Evolutionary conservation across 1,140 invertebrate genomes (phyloP).

Genomic region (Wiebesia pumilae): DNA sequence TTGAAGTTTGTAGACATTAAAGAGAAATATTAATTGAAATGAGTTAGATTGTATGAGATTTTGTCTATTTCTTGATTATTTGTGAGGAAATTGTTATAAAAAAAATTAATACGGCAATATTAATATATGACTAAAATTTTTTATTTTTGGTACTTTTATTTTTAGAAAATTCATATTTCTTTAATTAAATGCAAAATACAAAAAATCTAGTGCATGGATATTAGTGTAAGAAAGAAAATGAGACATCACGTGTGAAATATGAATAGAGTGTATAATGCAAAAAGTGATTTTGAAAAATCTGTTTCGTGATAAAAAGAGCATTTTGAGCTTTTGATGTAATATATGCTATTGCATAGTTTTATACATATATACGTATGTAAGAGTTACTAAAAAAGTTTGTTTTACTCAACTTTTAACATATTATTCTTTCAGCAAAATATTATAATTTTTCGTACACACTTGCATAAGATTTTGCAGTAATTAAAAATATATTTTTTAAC

Average conservation of each 20-base stretch:
- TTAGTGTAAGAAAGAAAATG: not conserved
- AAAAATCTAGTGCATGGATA: not conserved
- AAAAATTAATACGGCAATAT: no score
- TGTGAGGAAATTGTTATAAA: no score
- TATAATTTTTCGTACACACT: not conserved
- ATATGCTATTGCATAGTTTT: not conserved
- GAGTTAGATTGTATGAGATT: no score
- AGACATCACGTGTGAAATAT: not conserved
- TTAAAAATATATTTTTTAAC: not conserved
- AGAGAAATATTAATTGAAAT: no score
- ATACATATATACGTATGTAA: not conserved
- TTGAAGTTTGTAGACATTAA: not conserved
- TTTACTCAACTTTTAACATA: not conserved
- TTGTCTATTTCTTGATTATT: no score
- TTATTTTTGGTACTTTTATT: no score
- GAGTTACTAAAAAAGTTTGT: not conserved
- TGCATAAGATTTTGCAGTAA: not conserved
- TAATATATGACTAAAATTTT: no score
- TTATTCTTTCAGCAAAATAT: not conserved
- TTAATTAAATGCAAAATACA: not conserved
- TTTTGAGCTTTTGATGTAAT: not conserved
- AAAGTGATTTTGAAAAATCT: constrained; percentile 8
- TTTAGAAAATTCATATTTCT: not conserved
- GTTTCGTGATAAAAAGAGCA: constrained; percentile 8
- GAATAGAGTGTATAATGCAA: not conserved